Base-by-base conservation (phyloP, 2,888 invertebrate genomes). In the Philaethria dido region DNA sequence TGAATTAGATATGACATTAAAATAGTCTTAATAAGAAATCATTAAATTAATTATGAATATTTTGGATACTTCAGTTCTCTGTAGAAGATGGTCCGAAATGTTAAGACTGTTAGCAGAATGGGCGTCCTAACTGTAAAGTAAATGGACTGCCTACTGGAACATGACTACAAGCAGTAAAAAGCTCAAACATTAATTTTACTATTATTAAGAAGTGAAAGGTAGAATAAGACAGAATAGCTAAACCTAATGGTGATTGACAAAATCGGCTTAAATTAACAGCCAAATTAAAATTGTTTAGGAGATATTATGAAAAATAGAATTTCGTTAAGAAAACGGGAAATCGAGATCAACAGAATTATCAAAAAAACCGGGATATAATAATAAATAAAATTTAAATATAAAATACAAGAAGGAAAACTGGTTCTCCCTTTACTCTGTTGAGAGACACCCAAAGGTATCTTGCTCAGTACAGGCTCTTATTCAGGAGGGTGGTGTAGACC, bases 351-450 rank as follows among this genome's bases (percentile, higher is more conserved):
- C 6, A 8, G 14, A 22, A 48, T 14, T 8, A 0, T 8, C 18
- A 16, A 16, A 45, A 9, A 45, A 52, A 29, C n/a, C n/a, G 33
- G 6, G 16, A 11, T 14, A 29, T n/a, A 42, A 9, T 5, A n/a
- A n/a, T n/a, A 39, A 39, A 2, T 14, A 39, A 42, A 57, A 8
- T 0, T 0, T 3, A 44, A 44, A 20, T 29, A 54, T 29, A 4
- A 22, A 64, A 29, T 29, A n/a, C 2, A 62, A 33, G 22, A 13
- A 44, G 57, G 42, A 60, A 68, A 60, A 60, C 68, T 64, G 68
- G 68, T 20, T 29, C 68, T 68, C 68, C 68, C 39, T 68, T 68
- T 60, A 68, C 42, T 52, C 60, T 68, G 52, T 39, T 62, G 13
- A 39, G 5, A 29, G 54, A 54, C 16, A 29, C 42, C 22, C n/a